Evolutionary conservation across 2,797 vertebrate genomes (phyloP), one percentile per base, ranked within the genome.

Genomic region (Vultur gryphus): DNA sequence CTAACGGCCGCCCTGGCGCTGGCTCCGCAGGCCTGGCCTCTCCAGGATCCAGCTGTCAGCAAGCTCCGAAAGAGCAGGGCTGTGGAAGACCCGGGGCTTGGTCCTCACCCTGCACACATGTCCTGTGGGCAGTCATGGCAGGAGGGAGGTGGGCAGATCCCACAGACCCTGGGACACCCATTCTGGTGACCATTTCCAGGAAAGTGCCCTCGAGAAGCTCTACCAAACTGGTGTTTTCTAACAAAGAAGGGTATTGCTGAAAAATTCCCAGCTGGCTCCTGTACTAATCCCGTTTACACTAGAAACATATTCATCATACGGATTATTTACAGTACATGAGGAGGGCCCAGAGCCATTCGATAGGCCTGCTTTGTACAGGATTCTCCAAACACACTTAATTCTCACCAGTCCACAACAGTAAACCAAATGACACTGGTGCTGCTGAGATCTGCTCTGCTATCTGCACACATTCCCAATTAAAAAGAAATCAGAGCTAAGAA

Each of bases 21-120:
- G 0, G 61, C 26, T 48, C 52, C 7, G 1, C 26, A 58, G 73
- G 35, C 43, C 12, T 7, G 35, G 54, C 23, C 29, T 62, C 61
- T 66, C 35, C 48, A 62, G 62, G 58, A 46, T 39, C 39, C 0
- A 0, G 9, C 57, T 46, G 31, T 2, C 54, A 57, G 44, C 0
- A 3, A 61, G 46, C 25, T 46, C 55, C 2, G 2, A 51, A 90
- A 43, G 29, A 77, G 31, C 1, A 19, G 21, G 31, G 66, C 33
- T 84, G 41, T 46, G 65, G 28, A 55, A 94, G 48, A 75, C 16
- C 10, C 5, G 1, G 16, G 55, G 28, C 41, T 86, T 1, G 1
- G 31, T 31, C 59, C 59, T 28, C 2, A 1, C 23, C 35, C 66
- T 65, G 44, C 62, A 73, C 35, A 24, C 2, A 7, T 13, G 49